Percentiles rank a stretch among this genome's conserved stretches.
Conservation (phyloP, 2,888 invertebrate species). For the Catotricha subobsoleta region DNA sequence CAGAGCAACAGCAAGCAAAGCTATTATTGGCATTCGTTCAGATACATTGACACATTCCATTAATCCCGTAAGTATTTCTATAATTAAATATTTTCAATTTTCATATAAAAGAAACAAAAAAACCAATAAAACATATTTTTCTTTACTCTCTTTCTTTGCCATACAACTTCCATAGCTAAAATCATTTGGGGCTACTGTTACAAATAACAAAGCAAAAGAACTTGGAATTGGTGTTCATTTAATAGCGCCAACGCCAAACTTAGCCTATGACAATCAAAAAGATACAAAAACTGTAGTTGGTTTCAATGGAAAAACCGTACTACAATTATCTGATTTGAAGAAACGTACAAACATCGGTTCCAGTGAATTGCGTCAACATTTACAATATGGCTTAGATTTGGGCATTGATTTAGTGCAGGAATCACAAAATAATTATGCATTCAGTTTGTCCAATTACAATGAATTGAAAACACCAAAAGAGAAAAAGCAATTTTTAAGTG, state of each 20-base stretch:
- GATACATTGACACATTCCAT: slow-evolving; percentile 38
- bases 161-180: slow-evolving; percentile 17
- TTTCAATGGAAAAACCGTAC: slow-evolving; percentile 39
- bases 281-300: slow-evolving; percentile 31
- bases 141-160: background rate
- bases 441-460: slow-evolving; percentile 22
- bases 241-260: slow-evolving; percentile 37
- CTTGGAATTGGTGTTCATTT: slow-evolving; percentile 42
- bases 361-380: slow-evolving; percentile 34
- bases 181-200: slow-evolving; percentile 17
- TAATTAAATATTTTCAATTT: background rate
- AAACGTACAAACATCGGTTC: slow-evolving; percentile 38
- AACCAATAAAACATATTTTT: background rate
- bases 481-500: slow-evolving; percentile 19
- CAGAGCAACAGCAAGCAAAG: slow-evolving; percentile 56
- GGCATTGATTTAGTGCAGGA: slow-evolving; percentile 47
- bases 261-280: slow-evolving; percentile 31
- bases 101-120: background rate
- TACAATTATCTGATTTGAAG: slow-evolving; percentile 45
- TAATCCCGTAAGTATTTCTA: slow-evolving; percentile 33
- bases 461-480: slow-evolving; percentile 17
- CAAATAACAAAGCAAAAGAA: slow-evolving; percentile 30
- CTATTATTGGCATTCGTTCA: slow-evolving; percentile 46
- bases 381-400: slow-evolving; percentile 37
- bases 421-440: slow-evolving; percentile 26